Evolutionary conservation across 2,113 vertebrate genomes (phyloP).

Genomic region (Engystomops pustulosus): DNA sequence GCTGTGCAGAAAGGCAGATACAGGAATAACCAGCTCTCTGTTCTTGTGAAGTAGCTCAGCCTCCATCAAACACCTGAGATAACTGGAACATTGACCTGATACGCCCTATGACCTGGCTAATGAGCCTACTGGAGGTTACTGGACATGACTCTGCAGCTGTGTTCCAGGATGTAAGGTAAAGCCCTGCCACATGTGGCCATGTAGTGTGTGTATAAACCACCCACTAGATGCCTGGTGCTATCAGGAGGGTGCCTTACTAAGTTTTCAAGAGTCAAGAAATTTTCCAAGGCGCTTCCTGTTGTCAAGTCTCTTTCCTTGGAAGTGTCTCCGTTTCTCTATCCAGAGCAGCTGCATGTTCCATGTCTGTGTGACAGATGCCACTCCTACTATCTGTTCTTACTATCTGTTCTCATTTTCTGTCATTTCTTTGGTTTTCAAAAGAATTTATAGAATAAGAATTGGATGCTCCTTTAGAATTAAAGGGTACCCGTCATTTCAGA

Average conservation of each 20-base stretch:
- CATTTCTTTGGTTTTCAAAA: background rate
- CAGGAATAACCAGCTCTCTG: too few relatives aligned
- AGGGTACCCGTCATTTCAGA: too few relatives aligned
- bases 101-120: too few relatives aligned
- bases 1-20: too few relatives aligned
- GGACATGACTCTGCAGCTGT: background rate
- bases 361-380: conserved; percentile 10
- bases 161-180: background rate
- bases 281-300: background rate
- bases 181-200: too few relatives aligned
- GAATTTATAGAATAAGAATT: background rate
- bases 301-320: conserved; percentile 10
- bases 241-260: too few relatives aligned
- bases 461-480: background rate
- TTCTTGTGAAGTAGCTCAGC: too few relatives aligned
- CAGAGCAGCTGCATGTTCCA: background rate
- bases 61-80: too few relatives aligned
- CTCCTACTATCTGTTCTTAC: conserved; percentile 23
- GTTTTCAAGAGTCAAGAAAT: too few relatives aligned
- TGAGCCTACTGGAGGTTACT: too few relatives aligned
- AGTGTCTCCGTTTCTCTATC: background rate
- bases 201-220: too few relatives aligned
- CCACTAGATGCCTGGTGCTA: background rate
- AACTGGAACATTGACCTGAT: too few relatives aligned
- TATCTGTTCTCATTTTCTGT: background rate